phyloP scores from a whole-genome alignment of 1,140 invertebrate genomes.

The Zaprionus davidi region DNA sequence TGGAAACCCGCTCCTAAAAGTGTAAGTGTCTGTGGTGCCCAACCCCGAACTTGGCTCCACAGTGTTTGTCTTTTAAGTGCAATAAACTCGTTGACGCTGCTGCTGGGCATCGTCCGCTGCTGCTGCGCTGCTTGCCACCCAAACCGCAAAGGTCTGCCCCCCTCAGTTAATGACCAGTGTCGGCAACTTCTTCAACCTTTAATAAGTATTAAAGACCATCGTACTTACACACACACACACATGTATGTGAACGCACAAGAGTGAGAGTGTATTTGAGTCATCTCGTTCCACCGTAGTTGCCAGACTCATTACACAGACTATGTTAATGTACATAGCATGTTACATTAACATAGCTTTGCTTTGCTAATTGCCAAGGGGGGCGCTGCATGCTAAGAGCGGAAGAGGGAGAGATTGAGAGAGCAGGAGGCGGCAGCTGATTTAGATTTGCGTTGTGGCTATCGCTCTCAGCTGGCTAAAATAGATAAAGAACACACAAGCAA shows the following conservation, averaged over 20 bases:
- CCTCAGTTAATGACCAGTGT: constrained; percentile 61
- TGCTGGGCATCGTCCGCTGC: constrained; percentile 5
- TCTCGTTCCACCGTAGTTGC: constrained; percentile 10
- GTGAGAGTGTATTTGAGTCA: constrained; percentile 28
- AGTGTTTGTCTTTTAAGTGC: constrained; percentile 72
- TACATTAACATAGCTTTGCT: constrained; percentile 3
- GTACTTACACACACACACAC: not conserved
- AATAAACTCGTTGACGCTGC: constrained; percentile 70
- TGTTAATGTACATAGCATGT: constrained; percentile 11
- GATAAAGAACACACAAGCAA: constrained; percentile 17
- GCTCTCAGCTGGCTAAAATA: constrained; percentile 22
- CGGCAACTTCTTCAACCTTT: constrained; percentile 45
- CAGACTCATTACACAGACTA: constrained; percentile 22
- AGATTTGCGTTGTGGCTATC: constrained; percentile 37
- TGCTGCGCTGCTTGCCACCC: constrained; percentile 21
- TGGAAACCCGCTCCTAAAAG: constrained; percentile 53
- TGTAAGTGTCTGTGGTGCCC: constrained; percentile 61
- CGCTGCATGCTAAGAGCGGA: constrained; percentile 16
- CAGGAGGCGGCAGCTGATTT: constrained; percentile 17
- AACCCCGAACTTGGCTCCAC: constrained; percentile 33
- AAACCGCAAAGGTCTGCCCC: constrained; percentile 24
- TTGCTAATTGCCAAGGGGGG: not conserved
- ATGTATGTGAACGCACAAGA: constrained; percentile 6
- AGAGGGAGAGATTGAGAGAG: not conserved
- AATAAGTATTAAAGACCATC: constrained; percentile 13